Evolutionary conservation across 2,888 invertebrate genomes (phyloP).

Genomic region (Esperia sulphurella): DNA sequence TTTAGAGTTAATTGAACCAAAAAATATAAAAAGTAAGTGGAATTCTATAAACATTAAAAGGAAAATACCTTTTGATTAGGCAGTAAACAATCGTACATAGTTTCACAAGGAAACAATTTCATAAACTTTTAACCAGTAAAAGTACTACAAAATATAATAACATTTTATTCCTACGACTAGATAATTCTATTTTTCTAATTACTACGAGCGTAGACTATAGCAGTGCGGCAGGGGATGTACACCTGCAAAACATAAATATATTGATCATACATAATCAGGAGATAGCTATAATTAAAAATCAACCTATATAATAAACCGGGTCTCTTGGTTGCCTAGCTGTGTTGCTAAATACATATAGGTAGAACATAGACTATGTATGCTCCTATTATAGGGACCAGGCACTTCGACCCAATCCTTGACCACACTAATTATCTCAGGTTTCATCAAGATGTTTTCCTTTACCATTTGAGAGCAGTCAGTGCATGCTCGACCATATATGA

Average conservation of each 20-base stretch:
- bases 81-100: background rate
- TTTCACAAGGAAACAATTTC: slow-evolving; percentile 1
- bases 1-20: background rate
- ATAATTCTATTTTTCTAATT: slow-evolving; percentile 9
- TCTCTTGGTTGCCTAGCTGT: too few species aligned
- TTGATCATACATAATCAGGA: background rate
- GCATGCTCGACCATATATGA: too few species aligned
- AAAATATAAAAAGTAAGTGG: too few species aligned
- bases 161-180: background rate
- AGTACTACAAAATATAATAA: slow-evolving; percentile 8
- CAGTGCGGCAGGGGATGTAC: slow-evolving; percentile 87
- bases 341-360: too few species aligned
- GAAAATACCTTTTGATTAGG: background rate
- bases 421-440: too few species aligned
- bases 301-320: too few species aligned
- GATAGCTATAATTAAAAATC: too few species aligned
- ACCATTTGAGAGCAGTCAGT: too few species aligned
- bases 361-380: too few species aligned
- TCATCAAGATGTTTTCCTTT: too few species aligned
- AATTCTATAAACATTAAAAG: background rate
- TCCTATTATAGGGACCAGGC: too few species aligned
- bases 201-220: slow-evolving; percentile 79
- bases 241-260: slow-evolving; percentile 64
- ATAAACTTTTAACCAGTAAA: slow-evolving; percentile 11
- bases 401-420: too few species aligned